Percentiles rank a stretch among this genome's conserved stretches.
Evolutionary conservation across 2,797 vertebrate species (phyloP).

Genomic region (Neomorphus geoffroyi): DNA sequence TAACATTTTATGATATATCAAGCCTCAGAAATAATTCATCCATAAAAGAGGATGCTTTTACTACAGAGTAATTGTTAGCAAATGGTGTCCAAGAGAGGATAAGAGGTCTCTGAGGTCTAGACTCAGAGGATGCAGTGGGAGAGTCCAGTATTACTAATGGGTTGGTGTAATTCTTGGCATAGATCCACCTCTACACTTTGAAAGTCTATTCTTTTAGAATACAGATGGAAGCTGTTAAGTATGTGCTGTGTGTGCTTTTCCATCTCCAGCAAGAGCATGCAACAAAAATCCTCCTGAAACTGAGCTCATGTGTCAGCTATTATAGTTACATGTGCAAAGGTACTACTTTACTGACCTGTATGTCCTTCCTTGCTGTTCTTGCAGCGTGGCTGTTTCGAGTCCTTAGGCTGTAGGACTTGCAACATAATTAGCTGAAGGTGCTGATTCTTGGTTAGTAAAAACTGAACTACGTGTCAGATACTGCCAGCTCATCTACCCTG

Average conservation of each 20-base stretch:
- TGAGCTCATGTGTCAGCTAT: slow-evolving; percentile 3
- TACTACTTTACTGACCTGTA: background rate
- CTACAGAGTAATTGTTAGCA: slow-evolving; percentile 55
- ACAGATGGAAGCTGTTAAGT: slow-evolving; percentile 65
- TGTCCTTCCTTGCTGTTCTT: background rate
- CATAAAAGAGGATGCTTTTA: slow-evolving; percentile 50
- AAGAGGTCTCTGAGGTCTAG: slow-evolving; percentile 44
- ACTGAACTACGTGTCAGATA: background rate
- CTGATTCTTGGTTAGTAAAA: background rate
- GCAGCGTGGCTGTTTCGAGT: background rate
- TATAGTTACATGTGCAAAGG: background rate
- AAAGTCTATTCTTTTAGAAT: slow-evolving; percentile 49
- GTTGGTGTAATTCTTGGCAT: slow-evolving; percentile 54
- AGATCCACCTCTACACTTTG: slow-evolving; percentile 40
- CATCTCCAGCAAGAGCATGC: background rate
- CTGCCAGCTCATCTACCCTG: background rate
- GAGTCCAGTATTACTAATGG: slow-evolving; percentile 48
- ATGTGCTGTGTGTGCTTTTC: slow-evolving; percentile 28
- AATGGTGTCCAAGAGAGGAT: slow-evolving; percentile 46
- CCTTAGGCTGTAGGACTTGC: background rate
- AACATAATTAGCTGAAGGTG: background rate
- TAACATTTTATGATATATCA: slow-evolving; percentile 29
- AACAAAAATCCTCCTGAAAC: slow-evolving; percentile 13
- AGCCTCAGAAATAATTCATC: slow-evolving; percentile 28
- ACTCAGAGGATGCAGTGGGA: slow-evolving; percentile 39